These are phyloP conservation scores for Glaucopsyche alexis DNA, from an alignment of 2,888 invertebrate genomes.

Conservation along the genomic window DNA sequence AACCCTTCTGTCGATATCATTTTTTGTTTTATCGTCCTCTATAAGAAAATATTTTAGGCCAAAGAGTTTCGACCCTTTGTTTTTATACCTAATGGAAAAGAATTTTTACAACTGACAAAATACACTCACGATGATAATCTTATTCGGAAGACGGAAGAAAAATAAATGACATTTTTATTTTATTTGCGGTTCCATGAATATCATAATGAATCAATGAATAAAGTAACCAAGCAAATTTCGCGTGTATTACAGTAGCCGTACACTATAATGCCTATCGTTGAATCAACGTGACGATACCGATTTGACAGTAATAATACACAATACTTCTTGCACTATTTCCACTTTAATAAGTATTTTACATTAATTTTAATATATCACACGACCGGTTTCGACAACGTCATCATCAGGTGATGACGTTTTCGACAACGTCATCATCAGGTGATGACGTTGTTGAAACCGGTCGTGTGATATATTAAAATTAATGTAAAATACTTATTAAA, in stretches of 20 bases:
- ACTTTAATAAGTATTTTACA: no score
- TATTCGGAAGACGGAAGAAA: neutral
- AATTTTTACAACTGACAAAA: constrained; percentile 26
- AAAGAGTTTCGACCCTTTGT: constrained; percentile 12
- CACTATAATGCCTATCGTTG: no score
- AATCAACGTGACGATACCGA: no score
- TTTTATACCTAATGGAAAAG: constrained; percentile 22
- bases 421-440: no score
- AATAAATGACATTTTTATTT: constrained; percentile 23
- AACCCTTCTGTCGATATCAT: constrained; percentile 11
- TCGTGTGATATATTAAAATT: no score
- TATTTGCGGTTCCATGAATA: constrained; percentile 18
- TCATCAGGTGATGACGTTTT: no score
- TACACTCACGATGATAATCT: neutral
- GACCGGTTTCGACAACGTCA: no score
- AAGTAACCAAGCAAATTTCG: neutral
- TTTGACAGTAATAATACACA: no score
- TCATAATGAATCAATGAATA: constrained; percentile 12
- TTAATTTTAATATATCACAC: no score
- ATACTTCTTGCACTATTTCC: no score
- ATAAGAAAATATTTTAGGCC: constrained; percentile 20
- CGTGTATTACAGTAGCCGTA: neutral
- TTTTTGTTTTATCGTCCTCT: neutral
- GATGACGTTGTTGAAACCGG: no score
- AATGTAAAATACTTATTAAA: no score